These are phyloP conservation scores for Sebastes taczanowskii DNA, from an alignment of 2,797 vertebrate species.

Conservation along the genomic window DNA sequence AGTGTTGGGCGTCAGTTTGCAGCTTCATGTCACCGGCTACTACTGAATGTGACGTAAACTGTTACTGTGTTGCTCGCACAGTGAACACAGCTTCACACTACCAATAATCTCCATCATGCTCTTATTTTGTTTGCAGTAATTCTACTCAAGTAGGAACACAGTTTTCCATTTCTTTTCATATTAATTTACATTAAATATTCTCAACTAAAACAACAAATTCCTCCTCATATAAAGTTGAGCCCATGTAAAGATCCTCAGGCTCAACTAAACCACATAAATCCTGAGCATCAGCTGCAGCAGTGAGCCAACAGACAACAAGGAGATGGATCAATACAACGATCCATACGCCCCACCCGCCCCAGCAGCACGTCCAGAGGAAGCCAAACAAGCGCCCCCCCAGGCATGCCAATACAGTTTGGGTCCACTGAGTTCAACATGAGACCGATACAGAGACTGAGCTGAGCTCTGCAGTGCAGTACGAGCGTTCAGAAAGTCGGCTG, in stretches of 20 bases:
- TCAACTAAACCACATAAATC: neutral
- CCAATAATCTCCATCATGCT: neutral
- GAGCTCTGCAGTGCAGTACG: conserved; percentile 15
- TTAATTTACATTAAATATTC: neutral
- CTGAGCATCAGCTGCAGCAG: neutral
- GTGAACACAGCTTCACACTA: neutral
- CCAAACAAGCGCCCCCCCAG: conserved; percentile 16
- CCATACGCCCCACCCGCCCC: conserved; percentile 6
- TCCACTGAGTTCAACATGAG: neutral
- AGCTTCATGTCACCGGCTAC: too few species aligned
- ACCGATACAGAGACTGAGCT: neutral
- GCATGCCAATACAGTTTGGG: conserved; percentile 14
- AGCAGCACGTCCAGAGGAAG: conserved; percentile 2
- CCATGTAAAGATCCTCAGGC: neutral
- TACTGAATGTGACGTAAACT: too few species aligned
- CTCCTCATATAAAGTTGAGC: neutral
- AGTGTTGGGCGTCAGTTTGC: too few species aligned
- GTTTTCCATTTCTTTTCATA: neutral
- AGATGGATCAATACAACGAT: conserved; percentile 45
- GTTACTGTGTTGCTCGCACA: too few species aligned
- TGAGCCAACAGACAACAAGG: conserved; percentile 9
- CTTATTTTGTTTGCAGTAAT: neutral
- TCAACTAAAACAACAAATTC: neutral
- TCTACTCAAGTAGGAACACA: neutral
- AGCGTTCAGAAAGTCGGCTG: neutral